Evolutionary conservation across 1,140 invertebrate species (phyloP).

Genomic region (Bombus huntii): DNA sequence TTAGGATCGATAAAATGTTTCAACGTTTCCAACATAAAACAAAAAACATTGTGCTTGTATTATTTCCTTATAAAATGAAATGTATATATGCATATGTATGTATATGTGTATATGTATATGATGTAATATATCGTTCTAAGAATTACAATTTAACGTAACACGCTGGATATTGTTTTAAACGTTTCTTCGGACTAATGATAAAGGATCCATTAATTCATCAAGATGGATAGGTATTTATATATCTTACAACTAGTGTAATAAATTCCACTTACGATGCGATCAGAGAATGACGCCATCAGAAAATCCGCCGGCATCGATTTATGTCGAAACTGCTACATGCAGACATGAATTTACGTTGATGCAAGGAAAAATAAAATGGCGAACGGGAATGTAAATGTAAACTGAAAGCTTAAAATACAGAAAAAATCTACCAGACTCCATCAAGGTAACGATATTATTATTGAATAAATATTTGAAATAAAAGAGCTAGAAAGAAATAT

Average conservation of each 20-base stretch:
- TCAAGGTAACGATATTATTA: not conserved
- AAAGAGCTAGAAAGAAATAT: too few relatives aligned
- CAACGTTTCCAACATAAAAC: too few relatives aligned
- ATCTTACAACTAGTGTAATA: not conserved
- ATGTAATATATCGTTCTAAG: not conserved
- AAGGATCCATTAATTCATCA: not conserved
- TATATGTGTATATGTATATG: not conserved
- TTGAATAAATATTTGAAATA: too few relatives aligned
- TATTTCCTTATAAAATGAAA: too few relatives aligned
- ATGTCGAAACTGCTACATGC: conserved; percentile 16
- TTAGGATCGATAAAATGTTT: too few relatives aligned
- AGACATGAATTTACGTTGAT: conserved; percentile 38
- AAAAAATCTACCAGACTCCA: not conserved
- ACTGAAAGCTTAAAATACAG: not conserved
- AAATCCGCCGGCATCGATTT: conserved; percentile 38
- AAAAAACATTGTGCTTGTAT: too few relatives aligned
- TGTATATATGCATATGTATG: too few relatives aligned
- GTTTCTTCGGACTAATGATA: not conserved
- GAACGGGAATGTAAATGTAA: not conserved
- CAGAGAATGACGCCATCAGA: conserved; percentile 4
- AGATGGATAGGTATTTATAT: not conserved
- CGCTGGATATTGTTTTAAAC: not conserved
- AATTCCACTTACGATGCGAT: not conserved
- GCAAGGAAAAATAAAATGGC: not conserved
- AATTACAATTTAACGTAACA: not conserved